Percentiles rank a stretch among this genome's conserved stretches.
These are phyloP conservation scores for Hypotaenidia okinawae DNA, from an alignment of 2,797 vertebrate species.

Conservation along the genomic window DNA sequence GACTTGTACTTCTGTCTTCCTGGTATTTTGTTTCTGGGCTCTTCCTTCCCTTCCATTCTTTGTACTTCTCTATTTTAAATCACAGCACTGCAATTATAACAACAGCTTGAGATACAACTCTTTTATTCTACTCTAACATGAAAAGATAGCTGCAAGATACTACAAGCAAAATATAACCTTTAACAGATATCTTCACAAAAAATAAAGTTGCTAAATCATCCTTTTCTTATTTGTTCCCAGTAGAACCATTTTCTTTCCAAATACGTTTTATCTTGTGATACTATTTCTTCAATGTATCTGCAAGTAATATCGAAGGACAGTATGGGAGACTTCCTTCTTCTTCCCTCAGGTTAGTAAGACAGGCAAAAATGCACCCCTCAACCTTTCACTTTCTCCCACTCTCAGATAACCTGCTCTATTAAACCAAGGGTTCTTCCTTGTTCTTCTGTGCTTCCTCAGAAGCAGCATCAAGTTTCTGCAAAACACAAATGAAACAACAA, in stretches of 20 bases:
- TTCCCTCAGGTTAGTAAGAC: background rate
- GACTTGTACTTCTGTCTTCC: background rate
- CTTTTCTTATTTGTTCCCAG: background rate
- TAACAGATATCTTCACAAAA: background rate
- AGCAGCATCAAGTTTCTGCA: background rate
- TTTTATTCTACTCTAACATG: background rate
- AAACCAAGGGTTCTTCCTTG: accelerated
- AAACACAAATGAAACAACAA: background rate
- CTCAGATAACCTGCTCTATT: background rate
- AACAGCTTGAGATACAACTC: background rate
- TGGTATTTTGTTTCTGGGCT: background rate
- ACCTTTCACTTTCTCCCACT: background rate
- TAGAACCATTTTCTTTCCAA: background rate
- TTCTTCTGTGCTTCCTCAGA: background rate
- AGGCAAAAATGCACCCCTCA: background rate
- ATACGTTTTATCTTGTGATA: background rate
- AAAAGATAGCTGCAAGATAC: background rate
- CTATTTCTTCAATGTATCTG: background rate
- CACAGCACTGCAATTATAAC: background rate
- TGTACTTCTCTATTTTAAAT: background rate
- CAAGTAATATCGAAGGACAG: background rate
- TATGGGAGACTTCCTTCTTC: background rate
- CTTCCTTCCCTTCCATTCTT: background rate
- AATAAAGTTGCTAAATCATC: background rate
- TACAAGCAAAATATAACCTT: background rate